Conservation (phyloP, 2,797 vertebrate genomes). For the Natrix natrix region DNA sequence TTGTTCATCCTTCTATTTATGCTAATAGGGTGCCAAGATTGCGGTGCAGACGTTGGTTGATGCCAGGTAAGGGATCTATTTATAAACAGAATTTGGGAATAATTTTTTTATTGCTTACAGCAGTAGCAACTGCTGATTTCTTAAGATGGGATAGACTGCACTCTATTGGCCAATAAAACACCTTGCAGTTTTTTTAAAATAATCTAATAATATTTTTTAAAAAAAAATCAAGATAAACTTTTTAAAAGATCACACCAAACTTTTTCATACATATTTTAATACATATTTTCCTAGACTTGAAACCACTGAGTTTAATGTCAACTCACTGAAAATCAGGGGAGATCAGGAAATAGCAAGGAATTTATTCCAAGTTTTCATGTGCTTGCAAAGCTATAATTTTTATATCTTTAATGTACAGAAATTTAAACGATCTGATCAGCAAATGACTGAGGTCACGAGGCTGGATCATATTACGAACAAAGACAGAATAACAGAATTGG, state of each 20-base stretch:
- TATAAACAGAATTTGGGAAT: background rate
- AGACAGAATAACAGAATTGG: background rate
- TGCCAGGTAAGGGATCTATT: conserved; percentile 14
- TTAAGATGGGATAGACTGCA: conserved; percentile 50
- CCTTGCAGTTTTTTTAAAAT: background rate
- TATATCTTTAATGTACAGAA: background rate
- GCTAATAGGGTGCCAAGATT: conserved; percentile 35
- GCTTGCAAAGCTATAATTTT: background rate
- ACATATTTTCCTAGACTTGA: background rate
- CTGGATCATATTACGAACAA: background rate
- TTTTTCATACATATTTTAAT: background rate
- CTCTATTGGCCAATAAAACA: conserved; percentile 51
- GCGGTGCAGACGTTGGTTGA: conserved; percentile 34
- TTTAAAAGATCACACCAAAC: background rate
- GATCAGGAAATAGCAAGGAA: background rate
- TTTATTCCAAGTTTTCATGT: background rate
- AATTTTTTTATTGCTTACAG: background rate
- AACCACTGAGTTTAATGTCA: background rate
- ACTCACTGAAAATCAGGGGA: background rate
- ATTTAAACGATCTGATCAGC: background rate
- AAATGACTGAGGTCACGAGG: background rate
- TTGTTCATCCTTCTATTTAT: conserved; percentile 14
- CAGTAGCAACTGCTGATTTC: background rate
- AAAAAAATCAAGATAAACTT: background rate
- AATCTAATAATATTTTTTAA: background rate